Base-by-base conservation (phyloP, 2,888 invertebrate species). In the Coelopa pilipes region DNA sequence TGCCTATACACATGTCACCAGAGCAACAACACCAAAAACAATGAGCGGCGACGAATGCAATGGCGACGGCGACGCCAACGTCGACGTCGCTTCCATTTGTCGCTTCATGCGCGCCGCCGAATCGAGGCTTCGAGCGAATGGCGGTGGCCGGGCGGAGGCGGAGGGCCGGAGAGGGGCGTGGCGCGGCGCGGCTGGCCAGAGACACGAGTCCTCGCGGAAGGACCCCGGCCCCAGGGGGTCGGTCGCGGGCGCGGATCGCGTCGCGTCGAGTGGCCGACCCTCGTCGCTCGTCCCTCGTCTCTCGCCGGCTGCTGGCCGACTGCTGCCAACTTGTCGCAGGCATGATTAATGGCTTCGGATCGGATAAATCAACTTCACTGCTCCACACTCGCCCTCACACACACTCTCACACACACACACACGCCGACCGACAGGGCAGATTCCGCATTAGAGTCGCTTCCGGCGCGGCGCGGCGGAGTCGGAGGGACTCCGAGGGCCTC, bases 281-380 rank as follows among this genome's bases (percentile, higher is more conserved):
- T 21, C 34, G 21, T 47, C 21, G 47, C 15, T 45, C 21, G 47
- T 15, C 12, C 21, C 9, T 2, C 53, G 3, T 59, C 46, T 45
- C 82, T 80, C 80, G 82, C 82, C 81, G 82, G 7, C 7, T 82
- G 79, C 81, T 83, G 83, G 81, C 80, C 81, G 81, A 78, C 80
- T 79, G 81, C 80, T 80, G 82, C 83, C 82, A 82, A 83, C 83
- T 83, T 83, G 83, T 83, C 83, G 82, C 82, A 80, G 80, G 76
- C 79, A 81, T 83, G 83, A 83, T 83, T 82, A 83, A 83, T 83
- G 82, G 82, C 81, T 81, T 80, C 81, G 80, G 81, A 83, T 81
- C 82, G 81, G 83, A 83, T 83, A 83, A 83, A 83, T 83, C 83
- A 83, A 83, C 82, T 83, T 82, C 81, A 81, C 80, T 81, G 80